Conservation (phyloP, 1,140 invertebrate genomes). For the Homalodisca vitripennis region DNA sequence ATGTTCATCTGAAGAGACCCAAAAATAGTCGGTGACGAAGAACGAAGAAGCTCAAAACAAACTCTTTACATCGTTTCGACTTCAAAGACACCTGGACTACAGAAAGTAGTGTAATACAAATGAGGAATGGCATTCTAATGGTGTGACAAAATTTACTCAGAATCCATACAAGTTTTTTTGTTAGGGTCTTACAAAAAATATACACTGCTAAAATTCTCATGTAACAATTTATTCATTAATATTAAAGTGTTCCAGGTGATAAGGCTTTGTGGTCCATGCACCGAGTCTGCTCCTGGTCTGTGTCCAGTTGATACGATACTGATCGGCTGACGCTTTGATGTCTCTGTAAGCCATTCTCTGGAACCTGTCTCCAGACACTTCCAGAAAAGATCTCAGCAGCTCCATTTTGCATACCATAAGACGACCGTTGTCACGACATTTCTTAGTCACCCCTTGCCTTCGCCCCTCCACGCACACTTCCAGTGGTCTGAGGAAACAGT, state of each 20-base stretch:
- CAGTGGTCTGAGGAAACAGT: slow-evolving; percentile 52
- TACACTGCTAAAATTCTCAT: no score
- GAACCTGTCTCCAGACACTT: slow-evolving; percentile 22
- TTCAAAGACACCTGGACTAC: no score
- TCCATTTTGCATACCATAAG: slow-evolving; percentile 30
- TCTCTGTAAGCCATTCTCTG: neutral
- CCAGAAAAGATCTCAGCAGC: slow-evolving; percentile 31
- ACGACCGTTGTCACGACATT: slow-evolving; percentile 52
- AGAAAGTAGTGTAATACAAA: no score
- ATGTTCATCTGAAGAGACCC: no score
- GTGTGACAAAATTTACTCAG: no score
- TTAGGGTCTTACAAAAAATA: no score
- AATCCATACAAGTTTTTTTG: no score
- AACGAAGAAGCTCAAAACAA: no score
- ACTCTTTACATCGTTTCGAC: no score
- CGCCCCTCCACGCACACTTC: slow-evolving; percentile 79
- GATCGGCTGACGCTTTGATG: slow-evolving; percentile 1
- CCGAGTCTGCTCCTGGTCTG: slow-evolving; percentile 9
- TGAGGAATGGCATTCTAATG: no score
- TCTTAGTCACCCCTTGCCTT: slow-evolving; percentile 79
- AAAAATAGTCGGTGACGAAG: no score
- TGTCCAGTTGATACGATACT: slow-evolving; percentile 14
- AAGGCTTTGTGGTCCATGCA: slow-evolving; percentile 25
- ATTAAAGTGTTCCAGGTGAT: slow-evolving; percentile 10
- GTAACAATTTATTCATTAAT: no score